These are phyloP conservation scores for Myrmophylax atrothorax DNA, from an alignment of 2,113 vertebrate species.

Conservation along the genomic window DNA sequence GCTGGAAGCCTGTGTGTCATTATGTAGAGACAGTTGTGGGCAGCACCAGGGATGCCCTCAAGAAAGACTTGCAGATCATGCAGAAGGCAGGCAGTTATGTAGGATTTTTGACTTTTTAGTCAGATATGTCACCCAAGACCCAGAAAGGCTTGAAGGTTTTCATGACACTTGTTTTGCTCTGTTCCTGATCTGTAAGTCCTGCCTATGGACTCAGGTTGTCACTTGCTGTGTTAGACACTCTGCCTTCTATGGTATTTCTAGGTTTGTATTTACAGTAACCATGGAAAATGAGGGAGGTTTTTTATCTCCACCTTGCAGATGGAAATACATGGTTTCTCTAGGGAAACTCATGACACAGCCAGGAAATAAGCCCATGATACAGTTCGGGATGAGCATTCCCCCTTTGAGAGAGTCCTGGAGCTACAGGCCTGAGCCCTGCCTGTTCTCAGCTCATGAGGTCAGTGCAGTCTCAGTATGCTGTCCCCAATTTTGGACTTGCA, in stretches of 20 bases:
- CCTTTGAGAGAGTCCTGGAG: neutral
- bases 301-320: slow-evolving; percentile 40
- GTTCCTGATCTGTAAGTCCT: neutral
- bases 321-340: neutral
- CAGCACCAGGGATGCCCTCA: neutral
- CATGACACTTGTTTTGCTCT: neutral
- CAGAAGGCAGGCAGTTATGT: neutral
- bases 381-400: neutral
- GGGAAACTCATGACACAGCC: neutral
- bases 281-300: neutral
- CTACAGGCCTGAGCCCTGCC: neutral
- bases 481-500: neutral
- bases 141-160: neutral
- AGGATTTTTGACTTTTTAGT: neutral
- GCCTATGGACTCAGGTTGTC: neutral
- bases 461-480: neutral
- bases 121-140: neutral
- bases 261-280: slow-evolving; percentile 9
- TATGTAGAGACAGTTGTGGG: neutral
- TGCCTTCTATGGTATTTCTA: neutral
- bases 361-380: neutral
- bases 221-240: neutral
- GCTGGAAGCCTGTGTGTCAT: neutral
- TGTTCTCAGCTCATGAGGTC: neutral
- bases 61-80: neutral